Percentiles rank a stretch among this genome's conserved stretches.
These are phyloP conservation scores for Caloenas nicobarica DNA, from an alignment of 2,113 vertebrate species.

Conservation along the genomic window DNA sequence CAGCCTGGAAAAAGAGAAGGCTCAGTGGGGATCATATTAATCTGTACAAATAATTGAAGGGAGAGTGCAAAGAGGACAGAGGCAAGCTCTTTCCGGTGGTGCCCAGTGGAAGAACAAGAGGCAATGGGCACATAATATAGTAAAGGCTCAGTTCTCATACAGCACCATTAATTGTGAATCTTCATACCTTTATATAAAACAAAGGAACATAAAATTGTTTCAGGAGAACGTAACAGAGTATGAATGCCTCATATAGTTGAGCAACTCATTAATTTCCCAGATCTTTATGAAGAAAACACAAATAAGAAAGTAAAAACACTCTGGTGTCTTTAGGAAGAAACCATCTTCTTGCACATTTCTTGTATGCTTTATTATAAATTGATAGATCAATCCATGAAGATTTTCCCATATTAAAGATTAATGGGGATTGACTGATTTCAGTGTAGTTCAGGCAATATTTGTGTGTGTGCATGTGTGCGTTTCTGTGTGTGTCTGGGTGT, in stretches of 20 bases:
- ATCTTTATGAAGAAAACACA: not conserved
- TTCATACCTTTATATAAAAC: not conserved
- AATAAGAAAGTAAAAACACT: not conserved
- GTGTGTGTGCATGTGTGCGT: not conserved
- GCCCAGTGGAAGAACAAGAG: not conserved
- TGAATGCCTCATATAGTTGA: not conserved
- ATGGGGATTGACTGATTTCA: not conserved
- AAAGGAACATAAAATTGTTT: not conserved
- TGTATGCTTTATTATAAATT: not conserved
- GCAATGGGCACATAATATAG: not conserved
- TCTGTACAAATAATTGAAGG: not conserved
- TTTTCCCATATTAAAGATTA: not conserved
- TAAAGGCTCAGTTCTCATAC: not conserved
- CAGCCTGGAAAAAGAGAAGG: not conserved
- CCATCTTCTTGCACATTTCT: not conserved
- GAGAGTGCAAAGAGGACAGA: not conserved
- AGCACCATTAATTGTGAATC: not conserved
- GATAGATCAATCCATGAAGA: not conserved
- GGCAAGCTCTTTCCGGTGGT: not conserved
- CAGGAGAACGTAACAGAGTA: not conserved
- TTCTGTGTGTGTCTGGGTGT: not conserved
- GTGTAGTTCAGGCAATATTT: not conserved
- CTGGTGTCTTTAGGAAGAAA: not conserved
- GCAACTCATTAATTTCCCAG: not conserved
- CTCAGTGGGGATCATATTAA: too few relatives aligned